Conservation (phyloP, 2,888 invertebrate genomes). For the Piscicola geometra region DNA sequence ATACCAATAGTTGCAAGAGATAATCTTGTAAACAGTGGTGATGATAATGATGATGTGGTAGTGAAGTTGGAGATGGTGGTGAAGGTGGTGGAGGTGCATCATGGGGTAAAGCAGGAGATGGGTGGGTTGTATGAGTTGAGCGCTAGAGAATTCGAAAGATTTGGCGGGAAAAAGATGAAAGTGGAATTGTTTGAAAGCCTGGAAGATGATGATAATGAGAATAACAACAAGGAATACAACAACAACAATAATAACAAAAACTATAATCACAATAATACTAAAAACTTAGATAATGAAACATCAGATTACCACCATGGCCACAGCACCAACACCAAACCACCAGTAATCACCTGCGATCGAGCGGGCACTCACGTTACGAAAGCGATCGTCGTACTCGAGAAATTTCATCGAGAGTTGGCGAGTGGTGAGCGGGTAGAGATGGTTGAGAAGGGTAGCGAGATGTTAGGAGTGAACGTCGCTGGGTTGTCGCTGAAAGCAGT, state of each 20-base stretch:
- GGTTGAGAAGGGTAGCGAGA: conserved; percentile 47
- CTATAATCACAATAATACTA: too few species aligned
- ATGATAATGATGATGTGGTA: not conserved
- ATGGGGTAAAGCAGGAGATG: not conserved
- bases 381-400: conserved; percentile 67
- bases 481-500: conserved; percentile 49
- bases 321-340: conserved; percentile 42
- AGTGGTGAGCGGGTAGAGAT: conserved; percentile 63
- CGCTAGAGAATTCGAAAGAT: not conserved
- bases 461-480: conserved; percentile 49
- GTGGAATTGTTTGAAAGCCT: too few species aligned
- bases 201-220: too few species aligned
- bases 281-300: not conserved
- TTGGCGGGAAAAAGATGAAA: not conserved
- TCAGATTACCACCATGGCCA: too few species aligned
- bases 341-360: conserved; percentile 45
- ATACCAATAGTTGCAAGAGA: not conserved
- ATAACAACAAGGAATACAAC: too few species aligned
- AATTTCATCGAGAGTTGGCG: conserved; percentile 64
- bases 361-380: conserved; percentile 61
- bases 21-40: not conserved
- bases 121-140: not conserved
- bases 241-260: too few species aligned
- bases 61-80: not conserved
- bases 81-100: not conserved